Evolutionary conservation across 2,113 vertebrate genomes (phyloP).

Genomic region (Nothobranchius furzeri): DNA sequence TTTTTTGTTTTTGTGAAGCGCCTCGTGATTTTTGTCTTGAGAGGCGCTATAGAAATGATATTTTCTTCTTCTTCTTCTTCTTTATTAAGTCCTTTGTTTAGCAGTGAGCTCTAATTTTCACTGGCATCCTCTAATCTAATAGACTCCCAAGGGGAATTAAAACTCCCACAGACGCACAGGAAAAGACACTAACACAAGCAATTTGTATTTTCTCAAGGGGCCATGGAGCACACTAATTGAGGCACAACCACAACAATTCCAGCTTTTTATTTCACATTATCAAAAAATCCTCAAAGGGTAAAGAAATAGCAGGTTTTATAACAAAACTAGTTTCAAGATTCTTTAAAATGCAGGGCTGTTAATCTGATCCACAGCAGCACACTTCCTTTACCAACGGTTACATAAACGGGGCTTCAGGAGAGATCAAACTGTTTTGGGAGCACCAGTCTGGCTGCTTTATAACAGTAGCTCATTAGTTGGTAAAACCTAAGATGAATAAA

Average conservation of each 20-base stretch:
- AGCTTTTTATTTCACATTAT: slow-evolving; percentile 40
- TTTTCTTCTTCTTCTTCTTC: too few relatives aligned
- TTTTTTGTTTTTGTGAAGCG: too few relatives aligned
- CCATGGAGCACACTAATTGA: slow-evolving; percentile 8
- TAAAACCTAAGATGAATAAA: slow-evolving; percentile 15
- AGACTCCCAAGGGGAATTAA: slow-evolving; percentile 20
- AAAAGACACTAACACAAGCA: not conserved
- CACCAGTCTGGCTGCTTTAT: slow-evolving; percentile 5
- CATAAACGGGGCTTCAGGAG: not conserved
- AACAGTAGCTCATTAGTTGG: slow-evolving; percentile 16
- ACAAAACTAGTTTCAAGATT: slow-evolving; percentile 18
- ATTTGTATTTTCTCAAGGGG: slow-evolving; percentile 7
- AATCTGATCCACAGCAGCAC: not conserved
- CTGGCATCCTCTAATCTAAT: slow-evolving; percentile 14
- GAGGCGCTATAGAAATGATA: too few relatives aligned
- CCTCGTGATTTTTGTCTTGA: too few relatives aligned
- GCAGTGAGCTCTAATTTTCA: slow-evolving; percentile 33
- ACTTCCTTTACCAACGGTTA: slow-evolving; percentile 11
- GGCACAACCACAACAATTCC: slow-evolving; percentile 3
- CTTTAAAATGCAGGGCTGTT: slow-evolving; percentile 13
- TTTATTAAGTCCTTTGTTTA: slow-evolving; percentile 23
- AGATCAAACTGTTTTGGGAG: slow-evolving; percentile 6
- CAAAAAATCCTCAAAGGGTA: slow-evolving; percentile 6
- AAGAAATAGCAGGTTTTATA: slow-evolving; percentile 21
- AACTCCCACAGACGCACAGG: not conserved